Base-by-base conservation (phyloP, 2,888 invertebrate genomes). In the Scaptomyza flava region DNA sequence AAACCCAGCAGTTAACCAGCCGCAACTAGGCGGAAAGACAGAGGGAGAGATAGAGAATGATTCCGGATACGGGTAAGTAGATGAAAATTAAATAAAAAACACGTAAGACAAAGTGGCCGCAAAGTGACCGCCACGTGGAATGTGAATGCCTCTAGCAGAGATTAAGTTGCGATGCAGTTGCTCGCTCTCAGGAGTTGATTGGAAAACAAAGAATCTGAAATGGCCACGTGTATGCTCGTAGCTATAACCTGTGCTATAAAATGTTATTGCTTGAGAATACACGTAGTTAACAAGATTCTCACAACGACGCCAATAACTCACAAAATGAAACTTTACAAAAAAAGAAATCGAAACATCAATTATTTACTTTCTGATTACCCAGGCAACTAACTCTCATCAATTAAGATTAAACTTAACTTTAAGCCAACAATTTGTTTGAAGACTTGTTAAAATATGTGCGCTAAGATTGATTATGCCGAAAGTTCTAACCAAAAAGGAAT, bases 221-320 rank as follows among this genome's bases (percentile, higher is more conserved):
- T 96, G 97, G 96, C 96, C 96, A 97, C 97, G 97, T 95, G 98
- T 98, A 98, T 98, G 97, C 97, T 98, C 97, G 96, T 97, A 97
- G 96, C 96, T 97, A 96, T 97, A 97, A 97, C 97, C 97, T 97
- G 96, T 95, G 95, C 94, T 94, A 93, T 92, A 94, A 95, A 96
- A 94, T 97, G 98, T 98, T 98, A 98, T 98, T 98, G 98, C 98
- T 98, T 98, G 97, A 98, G 98, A 98, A 98, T 98, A 98, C 98
- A 98, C 98, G 98, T 98, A 97, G 97, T 96, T 96, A 95, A 96
- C 95, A 95, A 95, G 96, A 94, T 94, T 90, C 87, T 68, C 65
- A 77, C 92, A 89, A 84, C 92, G 66, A 31, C 69, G 52, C 46
- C 72, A 64, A 63, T 33, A 27, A 68, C 41, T 42, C 30, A 12